These are phyloP conservation scores for Glaucopsyche alexis DNA, from an alignment of 2,888 invertebrate species.

Conservation along the genomic window DNA sequence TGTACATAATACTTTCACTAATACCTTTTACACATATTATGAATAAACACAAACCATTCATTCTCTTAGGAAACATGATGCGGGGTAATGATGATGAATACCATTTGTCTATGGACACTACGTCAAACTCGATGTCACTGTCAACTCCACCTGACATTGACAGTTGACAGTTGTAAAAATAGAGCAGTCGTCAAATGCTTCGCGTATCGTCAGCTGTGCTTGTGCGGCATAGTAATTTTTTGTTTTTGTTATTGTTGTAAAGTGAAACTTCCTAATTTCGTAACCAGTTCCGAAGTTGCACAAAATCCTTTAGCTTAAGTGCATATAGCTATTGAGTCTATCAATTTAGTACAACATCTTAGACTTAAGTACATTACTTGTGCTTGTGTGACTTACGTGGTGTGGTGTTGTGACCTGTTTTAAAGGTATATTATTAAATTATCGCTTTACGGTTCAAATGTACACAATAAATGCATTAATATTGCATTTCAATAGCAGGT, in stretches of 20 bases:
- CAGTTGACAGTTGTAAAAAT: background rate
- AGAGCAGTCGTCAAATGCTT: background rate
- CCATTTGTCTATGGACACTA: no score
- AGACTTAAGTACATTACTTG: background rate
- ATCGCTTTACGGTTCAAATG: background rate
- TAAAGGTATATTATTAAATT: background rate
- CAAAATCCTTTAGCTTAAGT: background rate
- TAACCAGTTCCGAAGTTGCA: slow-evolving; percentile 11
- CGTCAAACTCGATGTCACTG: background rate
- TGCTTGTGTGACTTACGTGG: background rate
- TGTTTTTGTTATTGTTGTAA: slow-evolving; percentile 6
- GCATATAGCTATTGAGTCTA: background rate
- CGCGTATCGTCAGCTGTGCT: background rate
- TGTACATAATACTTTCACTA: no score
- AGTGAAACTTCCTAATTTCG: slow-evolving; percentile 12
- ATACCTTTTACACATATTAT: no score
- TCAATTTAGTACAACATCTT: background rate
- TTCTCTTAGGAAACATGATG: no score
- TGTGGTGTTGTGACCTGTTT: background rate
- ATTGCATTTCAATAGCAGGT: background rate
- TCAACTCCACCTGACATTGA: background rate
- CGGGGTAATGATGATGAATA: no score
- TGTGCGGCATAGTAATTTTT: background rate
- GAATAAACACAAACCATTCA: no score
- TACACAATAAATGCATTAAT: background rate